A percentile compares a stretch with the other conserved stretches of the same genome.
These are phyloP conservation scores for Echiichthys vipera DNA, from an alignment of 2,797 vertebrate genomes.

Conservation along the genomic window DNA sequence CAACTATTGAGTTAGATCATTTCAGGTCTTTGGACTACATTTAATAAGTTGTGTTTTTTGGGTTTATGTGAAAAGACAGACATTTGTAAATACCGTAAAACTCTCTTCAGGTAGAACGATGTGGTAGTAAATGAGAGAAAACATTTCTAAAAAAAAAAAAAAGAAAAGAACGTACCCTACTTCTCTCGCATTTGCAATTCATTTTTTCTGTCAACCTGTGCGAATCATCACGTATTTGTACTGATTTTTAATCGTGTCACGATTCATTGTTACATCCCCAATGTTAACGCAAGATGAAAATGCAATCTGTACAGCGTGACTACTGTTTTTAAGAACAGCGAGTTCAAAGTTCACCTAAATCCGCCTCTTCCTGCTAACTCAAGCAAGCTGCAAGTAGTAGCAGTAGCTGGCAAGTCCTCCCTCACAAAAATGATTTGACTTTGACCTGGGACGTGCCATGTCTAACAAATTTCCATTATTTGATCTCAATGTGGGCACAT, in stretches of 20 bases:
- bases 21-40: not conserved
- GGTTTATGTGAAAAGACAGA: not conserved
- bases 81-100: not conserved
- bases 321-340: not conserved
- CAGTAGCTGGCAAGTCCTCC: not conserved
- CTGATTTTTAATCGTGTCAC: too few species aligned
- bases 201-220: too few species aligned
- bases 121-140: not conserved
- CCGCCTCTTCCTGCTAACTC: not conserved
- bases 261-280: too few species aligned
- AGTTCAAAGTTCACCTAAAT: not conserved
- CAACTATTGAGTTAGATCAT: not conserved
- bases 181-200: too few species aligned
- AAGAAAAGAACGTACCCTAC: too few species aligned
- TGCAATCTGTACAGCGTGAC: not conserved
- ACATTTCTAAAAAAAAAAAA: too few species aligned
- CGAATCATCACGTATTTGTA: too few species aligned
- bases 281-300: not conserved
- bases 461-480: too few species aligned
- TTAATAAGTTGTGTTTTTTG: slow-evolving; percentile 7
- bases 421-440: too few species aligned
- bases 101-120: not conserved
- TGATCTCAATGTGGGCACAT: too few species aligned
- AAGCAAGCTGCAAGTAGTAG: not conserved
- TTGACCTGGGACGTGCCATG: not conserved